A percentile compares a stretch with the other conserved stretches of the same genome.
These are phyloP conservation scores for Emmelina monodactyla DNA, from an alignment of 2,888 invertebrate species.

Conservation along the genomic window DNA sequence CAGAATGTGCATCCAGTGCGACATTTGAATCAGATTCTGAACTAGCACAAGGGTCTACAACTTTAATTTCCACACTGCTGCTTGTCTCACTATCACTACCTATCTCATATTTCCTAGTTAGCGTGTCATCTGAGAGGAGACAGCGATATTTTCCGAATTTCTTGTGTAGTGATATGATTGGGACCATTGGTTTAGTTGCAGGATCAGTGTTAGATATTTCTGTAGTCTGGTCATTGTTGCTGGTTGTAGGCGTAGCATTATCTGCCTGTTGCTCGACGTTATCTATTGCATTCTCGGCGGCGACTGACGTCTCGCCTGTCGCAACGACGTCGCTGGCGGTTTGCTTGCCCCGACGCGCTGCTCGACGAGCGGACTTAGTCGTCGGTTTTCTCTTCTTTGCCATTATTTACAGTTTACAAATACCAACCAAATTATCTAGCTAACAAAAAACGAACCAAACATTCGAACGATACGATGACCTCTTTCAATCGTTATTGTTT, in stretches of 20 bases:
- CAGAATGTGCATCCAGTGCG: conserved; percentile 40
- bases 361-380: conserved; percentile 36
- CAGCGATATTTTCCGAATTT: conserved; percentile 67
- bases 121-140: conserved; percentile 44
- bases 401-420: conserved; percentile 24
- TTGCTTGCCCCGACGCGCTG: conserved; percentile 45
- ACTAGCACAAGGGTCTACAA: conserved; percentile 47
- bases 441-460: conserved; percentile 13
- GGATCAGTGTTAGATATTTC: no score
- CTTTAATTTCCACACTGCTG: conserved; percentile 50
- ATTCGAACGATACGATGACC: conserved; percentile 32
- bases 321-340: conserved; percentile 22
- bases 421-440: conserved; percentile 10
- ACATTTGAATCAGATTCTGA: conserved; percentile 61
- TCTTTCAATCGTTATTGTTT: conserved; percentile 37
- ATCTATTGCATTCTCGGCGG: conserved; percentile 19
- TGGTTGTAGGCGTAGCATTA: conserved; percentile 10
- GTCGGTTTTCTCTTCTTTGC: conserved; percentile 53
- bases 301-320: conserved; percentile 31
- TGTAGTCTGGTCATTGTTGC: conserved; percentile 8
- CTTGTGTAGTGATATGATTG: conserved; percentile 52
- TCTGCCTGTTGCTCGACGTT: conserved; percentile 10
- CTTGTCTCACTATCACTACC: conserved; percentile 61
- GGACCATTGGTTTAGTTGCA: conserved; percentile 15
- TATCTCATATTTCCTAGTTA: conserved; percentile 42